Conservation (phyloP, 2,113 vertebrate genomes). For the Chaetodon trifascialis region DNA sequence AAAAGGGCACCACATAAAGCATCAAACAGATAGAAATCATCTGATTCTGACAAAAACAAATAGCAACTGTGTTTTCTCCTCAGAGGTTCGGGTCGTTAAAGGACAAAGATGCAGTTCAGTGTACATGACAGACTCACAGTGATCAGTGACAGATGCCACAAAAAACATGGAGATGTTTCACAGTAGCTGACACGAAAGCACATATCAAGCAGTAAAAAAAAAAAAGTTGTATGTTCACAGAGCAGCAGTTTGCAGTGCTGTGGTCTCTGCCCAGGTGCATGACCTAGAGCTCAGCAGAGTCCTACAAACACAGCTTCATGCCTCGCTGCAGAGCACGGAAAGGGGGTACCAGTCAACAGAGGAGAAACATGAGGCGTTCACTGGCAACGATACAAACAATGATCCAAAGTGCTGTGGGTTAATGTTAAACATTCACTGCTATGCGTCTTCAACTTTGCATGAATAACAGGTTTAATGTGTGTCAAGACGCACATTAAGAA, state of each 20-base stretch:
- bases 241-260: slow-evolving; percentile 63
- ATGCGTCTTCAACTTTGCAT: not conserved
- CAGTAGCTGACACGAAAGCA: not conserved
- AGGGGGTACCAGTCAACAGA: not conserved
- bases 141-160: slow-evolving; percentile 23
- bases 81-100: not conserved
- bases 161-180: not conserved
- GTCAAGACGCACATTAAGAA: not conserved
- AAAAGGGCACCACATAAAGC: not conserved
- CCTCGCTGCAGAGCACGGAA: slow-evolving; percentile 26
- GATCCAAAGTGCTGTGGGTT: not conserved
- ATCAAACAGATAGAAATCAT: not conserved
- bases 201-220: slow-evolving; percentile 30
- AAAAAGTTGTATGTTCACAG: not conserved
- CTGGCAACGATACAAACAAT: not conserved
- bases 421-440: not conserved
- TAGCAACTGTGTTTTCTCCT: not conserved
- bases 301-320: slow-evolving; percentile 47
- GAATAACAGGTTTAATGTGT: not conserved
- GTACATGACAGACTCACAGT: not conserved
- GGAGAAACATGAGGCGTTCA: not conserved
- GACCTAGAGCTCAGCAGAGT: slow-evolving; percentile 74
- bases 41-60: not conserved
- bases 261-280: slow-evolving; percentile 79
- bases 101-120: not conserved